These are phyloP conservation scores for Sebastes nivosus DNA, from an alignment of 2,797 vertebrate species.

Conservation along the genomic window DNA sequence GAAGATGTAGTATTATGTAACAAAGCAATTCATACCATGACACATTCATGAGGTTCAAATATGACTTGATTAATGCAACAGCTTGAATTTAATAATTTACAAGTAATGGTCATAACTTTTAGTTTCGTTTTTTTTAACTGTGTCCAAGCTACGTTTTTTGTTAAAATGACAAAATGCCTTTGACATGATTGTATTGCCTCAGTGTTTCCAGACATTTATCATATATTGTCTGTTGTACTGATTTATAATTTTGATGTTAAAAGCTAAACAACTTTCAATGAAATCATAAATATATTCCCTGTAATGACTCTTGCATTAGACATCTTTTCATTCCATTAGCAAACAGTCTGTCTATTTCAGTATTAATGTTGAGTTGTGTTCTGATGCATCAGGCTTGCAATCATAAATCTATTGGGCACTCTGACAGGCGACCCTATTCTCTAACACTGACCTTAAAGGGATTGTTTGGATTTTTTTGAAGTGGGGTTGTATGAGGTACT, in stretches of 20 bases:
- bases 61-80: conserved; percentile 11
- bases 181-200: background rate
- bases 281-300: background rate
- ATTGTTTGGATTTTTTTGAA: background rate
- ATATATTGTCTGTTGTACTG: background rate
- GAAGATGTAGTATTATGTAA: background rate
- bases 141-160: background rate
- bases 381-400: background rate
- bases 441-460: background rate
- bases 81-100: background rate
- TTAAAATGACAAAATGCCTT: background rate
- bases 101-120: background rate
- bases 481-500: background rate
- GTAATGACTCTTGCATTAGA: background rate
- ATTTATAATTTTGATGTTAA: background rate
- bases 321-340: background rate
- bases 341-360: background rate
- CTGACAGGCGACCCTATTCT: background rate
- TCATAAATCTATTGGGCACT: background rate
- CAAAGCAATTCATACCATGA: background rate
- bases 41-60: background rate
- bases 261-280: background rate
- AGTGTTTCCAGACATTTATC: background rate
- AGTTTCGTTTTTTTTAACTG: background rate
- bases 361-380: background rate